These are phyloP conservation scores for Macrotrachela quadricornifera DNA, from an alignment of 1,140 invertebrate species.

Conservation along the genomic window DNA sequence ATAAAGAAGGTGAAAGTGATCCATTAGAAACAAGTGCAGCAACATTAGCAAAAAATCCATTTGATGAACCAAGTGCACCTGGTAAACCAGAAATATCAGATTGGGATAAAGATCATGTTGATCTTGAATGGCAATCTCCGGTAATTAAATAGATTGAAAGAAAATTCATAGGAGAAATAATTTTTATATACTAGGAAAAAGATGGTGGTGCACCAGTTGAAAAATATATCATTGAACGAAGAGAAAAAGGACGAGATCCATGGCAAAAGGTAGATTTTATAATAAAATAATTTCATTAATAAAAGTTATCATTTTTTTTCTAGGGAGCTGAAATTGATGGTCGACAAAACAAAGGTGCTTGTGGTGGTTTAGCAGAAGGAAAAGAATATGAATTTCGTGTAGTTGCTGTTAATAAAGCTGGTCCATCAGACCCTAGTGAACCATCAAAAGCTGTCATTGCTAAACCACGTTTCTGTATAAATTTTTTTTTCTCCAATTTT, in stretches of 20 bases:
- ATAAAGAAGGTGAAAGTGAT: slow-evolving; percentile 71
- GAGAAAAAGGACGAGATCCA: slow-evolving; percentile 7
- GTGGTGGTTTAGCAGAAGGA: slow-evolving; percentile 64
- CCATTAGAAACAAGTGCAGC: slow-evolving; percentile 60
- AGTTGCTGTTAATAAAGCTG: slow-evolving; percentile 84
- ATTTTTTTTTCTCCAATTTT: not conserved
- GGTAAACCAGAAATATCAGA: slow-evolving; percentile 71
- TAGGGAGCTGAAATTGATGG: slow-evolving; percentile 43
- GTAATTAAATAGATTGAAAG: slow-evolving; percentile 15
- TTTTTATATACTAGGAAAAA: slow-evolving; percentile 21
- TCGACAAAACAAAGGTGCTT: slow-evolving; percentile 46
- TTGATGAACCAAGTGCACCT: slow-evolving; percentile 73
- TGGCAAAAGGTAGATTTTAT: not conserved
- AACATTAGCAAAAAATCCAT: slow-evolving; percentile 89
- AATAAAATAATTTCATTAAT: too few relatives aligned
- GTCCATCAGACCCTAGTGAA: slow-evolving; percentile 75
- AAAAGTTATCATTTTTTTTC: too few relatives aligned
- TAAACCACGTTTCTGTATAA: slow-evolving; percentile 7
- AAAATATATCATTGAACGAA: slow-evolving; percentile 80
- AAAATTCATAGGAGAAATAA: too few relatives aligned
- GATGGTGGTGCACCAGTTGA: slow-evolving; percentile 80
- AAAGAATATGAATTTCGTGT: slow-evolving; percentile 92
- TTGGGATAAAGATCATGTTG: slow-evolving; percentile 81
- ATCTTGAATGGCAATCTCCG: slow-evolving; percentile 73
- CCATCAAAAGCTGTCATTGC: slow-evolving; percentile 42